Conservation (phyloP, 92 coral and sea anemone species). For the Ricordea florida region DNA sequence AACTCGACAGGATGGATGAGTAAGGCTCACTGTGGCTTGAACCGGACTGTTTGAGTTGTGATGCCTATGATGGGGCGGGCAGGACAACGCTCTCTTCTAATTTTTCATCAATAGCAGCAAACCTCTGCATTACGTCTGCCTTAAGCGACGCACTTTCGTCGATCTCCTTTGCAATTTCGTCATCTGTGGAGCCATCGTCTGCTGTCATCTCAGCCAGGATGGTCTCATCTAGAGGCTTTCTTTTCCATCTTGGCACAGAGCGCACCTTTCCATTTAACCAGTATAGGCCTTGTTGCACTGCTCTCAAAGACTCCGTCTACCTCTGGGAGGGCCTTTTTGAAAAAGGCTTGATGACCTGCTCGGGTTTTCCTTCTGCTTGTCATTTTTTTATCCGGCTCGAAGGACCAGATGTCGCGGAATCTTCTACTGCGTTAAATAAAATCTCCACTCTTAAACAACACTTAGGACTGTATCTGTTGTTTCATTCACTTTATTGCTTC, state of each 20-base stretch:
- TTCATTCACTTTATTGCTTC: too few species aligned
- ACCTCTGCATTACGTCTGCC: not conserved
- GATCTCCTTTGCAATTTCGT: slow-evolving; percentile 30
- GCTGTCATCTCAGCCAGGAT: not conserved
- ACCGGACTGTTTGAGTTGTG: not conserved
- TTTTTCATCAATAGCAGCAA: not conserved
- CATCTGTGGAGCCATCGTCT: not conserved
- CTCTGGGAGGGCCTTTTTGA: slow-evolving; percentile 21
- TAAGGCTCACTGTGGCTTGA: not conserved
- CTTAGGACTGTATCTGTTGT: too few species aligned
- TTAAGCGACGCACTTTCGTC: not conserved
- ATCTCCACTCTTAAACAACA: too few species aligned
- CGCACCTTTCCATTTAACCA: not conserved
- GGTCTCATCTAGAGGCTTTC: slow-evolving; percentile 1
- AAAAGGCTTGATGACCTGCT: slow-evolving; percentile 32
- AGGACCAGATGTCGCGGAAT: slow-evolving; percentile 35
- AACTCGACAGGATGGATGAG: not conserved
- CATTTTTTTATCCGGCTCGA: slow-evolving; percentile 33
- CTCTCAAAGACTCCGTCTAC: not conserved
- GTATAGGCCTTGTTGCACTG: not conserved
- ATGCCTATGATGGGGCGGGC: not conserved
- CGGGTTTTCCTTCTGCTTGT: slow-evolving; percentile 10
- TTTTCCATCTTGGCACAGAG: not conserved
- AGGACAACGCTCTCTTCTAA: not conserved
- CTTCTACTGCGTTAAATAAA: not conserved